Evolutionary conservation across 2,888 invertebrate species (phyloP).

Genomic region (Rosalia funebris): DNA sequence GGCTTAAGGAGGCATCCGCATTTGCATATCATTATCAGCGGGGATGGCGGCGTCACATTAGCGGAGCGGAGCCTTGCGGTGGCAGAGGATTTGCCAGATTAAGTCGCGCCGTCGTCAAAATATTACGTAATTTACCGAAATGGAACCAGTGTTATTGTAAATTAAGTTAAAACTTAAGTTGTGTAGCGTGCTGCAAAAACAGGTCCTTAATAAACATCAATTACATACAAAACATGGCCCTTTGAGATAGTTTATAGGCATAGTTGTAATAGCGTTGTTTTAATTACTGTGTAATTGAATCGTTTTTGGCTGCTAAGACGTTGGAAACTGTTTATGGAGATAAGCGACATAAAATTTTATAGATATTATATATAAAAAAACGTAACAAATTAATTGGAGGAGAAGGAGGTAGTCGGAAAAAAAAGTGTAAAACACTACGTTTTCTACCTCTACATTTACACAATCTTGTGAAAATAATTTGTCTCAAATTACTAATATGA

Average conservation of each 20-base stretch:
- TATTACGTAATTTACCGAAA: conserved; percentile 42
- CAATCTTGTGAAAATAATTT: too few species aligned
- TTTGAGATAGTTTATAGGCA: neutral
- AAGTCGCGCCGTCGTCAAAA: conserved; percentile 37
- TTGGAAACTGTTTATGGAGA: too few species aligned
- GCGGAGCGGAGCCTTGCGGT: conserved; percentile 20
- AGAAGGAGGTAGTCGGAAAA: too few species aligned
- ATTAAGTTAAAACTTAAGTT: conserved; percentile 29
- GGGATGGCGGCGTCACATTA: conserved; percentile 30
- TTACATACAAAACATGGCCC: neutral
- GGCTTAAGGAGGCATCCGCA: conserved; percentile 33
- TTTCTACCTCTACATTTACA: too few species aligned
- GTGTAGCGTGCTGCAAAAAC: conserved; percentile 6
- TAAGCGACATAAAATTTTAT: too few species aligned
- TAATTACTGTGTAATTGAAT: neutral
- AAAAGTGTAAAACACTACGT: too few species aligned
- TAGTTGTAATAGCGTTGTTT: neutral
- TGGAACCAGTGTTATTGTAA: conserved; percentile 42
- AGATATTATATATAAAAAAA: too few species aligned
- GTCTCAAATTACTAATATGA: too few species aligned
- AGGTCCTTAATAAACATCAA: conserved; percentile 22
- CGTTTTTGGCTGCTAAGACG: neutral
- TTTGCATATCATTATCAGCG: conserved; percentile 42
- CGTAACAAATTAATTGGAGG: too few species aligned
- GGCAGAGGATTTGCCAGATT: conserved; percentile 29